Evolutionary conservation across 1,140 invertebrate genomes (phyloP), one percentile per base, ranked within the genome.

Genomic region (Vanessa atalanta): DNA sequence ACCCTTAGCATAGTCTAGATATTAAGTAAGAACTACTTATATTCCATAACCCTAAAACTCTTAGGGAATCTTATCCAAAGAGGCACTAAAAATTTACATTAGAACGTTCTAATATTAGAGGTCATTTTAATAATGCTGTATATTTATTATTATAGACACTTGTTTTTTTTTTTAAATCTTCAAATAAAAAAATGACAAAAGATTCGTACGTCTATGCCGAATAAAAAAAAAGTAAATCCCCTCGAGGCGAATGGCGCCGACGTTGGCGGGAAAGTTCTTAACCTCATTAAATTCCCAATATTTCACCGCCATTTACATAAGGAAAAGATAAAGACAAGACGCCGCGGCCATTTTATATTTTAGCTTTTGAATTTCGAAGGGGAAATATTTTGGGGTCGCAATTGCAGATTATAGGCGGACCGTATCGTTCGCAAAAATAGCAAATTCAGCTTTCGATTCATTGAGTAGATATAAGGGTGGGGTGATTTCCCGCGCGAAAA

Each of bases 251-350:
- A 57, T 69, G 82, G 80, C 82, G 82, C 82, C 80, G 77, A 48
- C 57, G 69, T 79, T 75, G 82, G 70, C 82, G 76, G 79, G 77
- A 81, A 84, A 84, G 79, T 84, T 84, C 80, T 84, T 79, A 83
- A 82, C 80, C 80, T 83, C 80, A 82, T 83, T 79, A 77, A 79
- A 82, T 79, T 75, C 73, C 73, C 70, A 80, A 83, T 81, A 79
- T 77, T 84, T 80, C 78, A 80, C 76, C 72, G 71, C 73, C 76
- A 84, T 84, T 84, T 84, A 84, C 80, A 84, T 84, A 84, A 84
- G 79, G 82, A 84, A 82, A 84, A 84, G 82, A 84, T 84, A 84
- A 84, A 84, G 82, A 78, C 82, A 82, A 82, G 82, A 82, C 79
- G 80, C 76, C 77, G 72, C 77, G 51, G 77, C 77, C 77, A 79